Evolutionary conservation across 2,113 vertebrate genomes (phyloP).

Genomic region (Grus americana): DNA sequence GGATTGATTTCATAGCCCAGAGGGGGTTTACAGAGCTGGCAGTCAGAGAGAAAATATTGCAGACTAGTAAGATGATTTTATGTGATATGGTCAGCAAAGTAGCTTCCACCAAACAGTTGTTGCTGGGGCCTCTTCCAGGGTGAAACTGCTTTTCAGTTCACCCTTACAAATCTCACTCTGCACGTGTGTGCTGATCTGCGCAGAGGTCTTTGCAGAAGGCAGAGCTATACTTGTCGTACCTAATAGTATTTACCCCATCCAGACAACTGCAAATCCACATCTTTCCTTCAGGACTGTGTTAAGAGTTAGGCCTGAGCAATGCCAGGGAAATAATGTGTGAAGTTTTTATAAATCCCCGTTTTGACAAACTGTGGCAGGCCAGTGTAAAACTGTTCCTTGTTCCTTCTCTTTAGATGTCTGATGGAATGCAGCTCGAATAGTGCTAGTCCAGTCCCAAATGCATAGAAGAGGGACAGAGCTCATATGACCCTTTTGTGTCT

Average conservation of each 20-base stretch:
- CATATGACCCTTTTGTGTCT: not conserved
- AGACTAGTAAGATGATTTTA: slow-evolving; percentile 23
- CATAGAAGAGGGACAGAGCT: not conserved
- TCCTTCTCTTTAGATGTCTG: not conserved
- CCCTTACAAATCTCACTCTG: slow-evolving; percentile 1
- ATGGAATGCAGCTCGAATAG: not conserved
- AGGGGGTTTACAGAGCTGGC: slow-evolving; percentile 8
- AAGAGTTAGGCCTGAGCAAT: not conserved
- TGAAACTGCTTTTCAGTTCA: slow-evolving; percentile 33
- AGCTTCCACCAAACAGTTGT: slow-evolving; percentile 1
- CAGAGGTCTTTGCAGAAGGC: slow-evolving; percentile 29
- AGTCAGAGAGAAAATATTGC: slow-evolving; percentile 12
- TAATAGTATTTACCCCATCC: not conserved
- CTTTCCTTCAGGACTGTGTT: not conserved
- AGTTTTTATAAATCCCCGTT: not conserved
- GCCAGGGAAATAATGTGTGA: not conserved
- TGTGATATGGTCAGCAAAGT: slow-evolving; percentile 16
- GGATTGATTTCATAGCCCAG: slow-evolving; percentile 30
- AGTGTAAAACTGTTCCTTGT: not conserved
- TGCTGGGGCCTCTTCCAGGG: not conserved
- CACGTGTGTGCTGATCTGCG: not conserved
- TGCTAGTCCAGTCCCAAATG: not conserved
- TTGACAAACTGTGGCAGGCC: not conserved
- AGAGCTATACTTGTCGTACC: not conserved
- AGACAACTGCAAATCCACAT: not conserved